Evolutionary conservation across 2,113 vertebrate species (phyloP).

Genomic region (Nothocercus julius): DNA sequence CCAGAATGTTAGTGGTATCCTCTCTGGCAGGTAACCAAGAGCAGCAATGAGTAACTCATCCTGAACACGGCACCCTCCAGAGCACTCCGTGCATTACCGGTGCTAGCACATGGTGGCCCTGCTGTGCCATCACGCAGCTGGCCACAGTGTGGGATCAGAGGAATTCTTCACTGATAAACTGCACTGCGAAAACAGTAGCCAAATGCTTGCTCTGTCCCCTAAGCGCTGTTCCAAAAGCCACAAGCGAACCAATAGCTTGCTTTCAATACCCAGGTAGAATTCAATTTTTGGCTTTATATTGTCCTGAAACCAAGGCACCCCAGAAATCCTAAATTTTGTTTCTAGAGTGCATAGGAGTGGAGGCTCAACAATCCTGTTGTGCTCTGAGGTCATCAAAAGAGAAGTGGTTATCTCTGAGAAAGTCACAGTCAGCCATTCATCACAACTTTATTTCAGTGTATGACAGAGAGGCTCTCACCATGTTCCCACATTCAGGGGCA

Average conservation of each 20-base stretch:
- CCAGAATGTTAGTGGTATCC: not conserved
- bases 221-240: not conserved
- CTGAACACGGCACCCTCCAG: not conserved
- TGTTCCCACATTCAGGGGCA: not conserved
- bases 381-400: not conserved
- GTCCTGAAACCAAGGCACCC: not conserved
- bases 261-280: not conserved
- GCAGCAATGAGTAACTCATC: not conserved
- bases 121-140: not conserved
- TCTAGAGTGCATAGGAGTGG: not conserved
- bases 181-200: not conserved
- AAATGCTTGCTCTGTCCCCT: too few relatives aligned
- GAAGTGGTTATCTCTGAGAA: not conserved
- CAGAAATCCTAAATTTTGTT: not conserved
- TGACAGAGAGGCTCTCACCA: not conserved
- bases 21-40: not conserved
- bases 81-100: not conserved
- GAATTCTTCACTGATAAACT: not conserved
- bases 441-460: not conserved
- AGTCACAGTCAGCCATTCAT: not conserved
- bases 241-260: not conserved
- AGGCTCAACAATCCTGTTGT: not conserved
- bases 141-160: not conserved
- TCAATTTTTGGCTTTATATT: not conserved
- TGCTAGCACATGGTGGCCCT: accelerated